Evolutionary conservation across 1,140 invertebrate genomes (phyloP).

Genomic region (Leptopilina boulardi): DNA sequence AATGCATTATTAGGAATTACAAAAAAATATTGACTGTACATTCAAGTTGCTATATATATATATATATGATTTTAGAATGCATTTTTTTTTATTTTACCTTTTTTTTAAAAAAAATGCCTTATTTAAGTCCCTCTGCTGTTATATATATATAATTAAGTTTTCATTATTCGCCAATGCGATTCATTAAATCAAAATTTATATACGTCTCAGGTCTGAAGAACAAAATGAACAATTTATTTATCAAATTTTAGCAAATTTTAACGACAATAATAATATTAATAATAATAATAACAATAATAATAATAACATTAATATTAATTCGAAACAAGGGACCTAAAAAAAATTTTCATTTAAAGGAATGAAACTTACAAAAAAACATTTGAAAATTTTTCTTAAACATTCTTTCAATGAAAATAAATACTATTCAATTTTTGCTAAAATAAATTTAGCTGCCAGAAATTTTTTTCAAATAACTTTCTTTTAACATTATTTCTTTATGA

Average conservation of each 20-base stretch:
- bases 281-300: too few species aligned
- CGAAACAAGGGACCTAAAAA: too few species aligned
- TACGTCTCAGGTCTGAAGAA: background rate
- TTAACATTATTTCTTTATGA: too few species aligned
- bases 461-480: too few species aligned
- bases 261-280: too few species aligned
- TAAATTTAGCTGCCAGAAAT: too few species aligned
- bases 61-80: slow-evolving; percentile 6
- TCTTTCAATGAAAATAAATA: too few species aligned
- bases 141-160: background rate
- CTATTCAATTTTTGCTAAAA: too few species aligned
- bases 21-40: slow-evolving; percentile 35
- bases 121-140: background rate
- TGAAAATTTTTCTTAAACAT: too few species aligned
- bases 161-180: background rate
- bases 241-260: background rate
- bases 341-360: too few species aligned
- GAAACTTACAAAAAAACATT: too few species aligned
- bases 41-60: slow-evolving; percentile 2
- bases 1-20: slow-evolving; percentile 66
- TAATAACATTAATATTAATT: too few species aligned
- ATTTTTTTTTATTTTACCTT: background rate
- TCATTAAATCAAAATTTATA: background rate
- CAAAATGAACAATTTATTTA: background rate
- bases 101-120: background rate